Percentiles rank a stretch among this genome's conserved stretches.
phyloP scores from a whole-genome alignment of 2,888 invertebrate genomes.

The Conchocele bisecta region DNA sequence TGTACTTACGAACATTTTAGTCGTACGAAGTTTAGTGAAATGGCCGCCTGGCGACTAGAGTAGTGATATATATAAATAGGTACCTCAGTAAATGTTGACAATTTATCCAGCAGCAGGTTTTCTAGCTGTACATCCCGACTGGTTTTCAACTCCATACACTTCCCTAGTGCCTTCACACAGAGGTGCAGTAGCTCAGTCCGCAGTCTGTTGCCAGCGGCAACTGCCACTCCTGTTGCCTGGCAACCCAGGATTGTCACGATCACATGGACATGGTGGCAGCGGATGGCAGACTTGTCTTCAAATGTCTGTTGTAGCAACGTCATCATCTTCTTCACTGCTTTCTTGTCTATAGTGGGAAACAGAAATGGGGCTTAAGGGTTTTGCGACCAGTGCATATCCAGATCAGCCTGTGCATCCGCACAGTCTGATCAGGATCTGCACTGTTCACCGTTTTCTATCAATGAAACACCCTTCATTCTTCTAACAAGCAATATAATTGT shows the following conservation, averaged over 20 bases:
- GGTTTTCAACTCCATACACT: neutral
- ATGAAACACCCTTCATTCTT: no score
- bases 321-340: no score
- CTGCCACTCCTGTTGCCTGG: neutral
- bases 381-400: no score
- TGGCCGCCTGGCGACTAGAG: no score
- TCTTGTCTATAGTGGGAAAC: no score
- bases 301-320: neutral
- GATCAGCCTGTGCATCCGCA: no score
- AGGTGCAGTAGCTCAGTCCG: neutral
- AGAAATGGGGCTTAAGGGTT: no score
- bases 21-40: no score
- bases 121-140: constrained; percentile 7
- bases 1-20: no score
- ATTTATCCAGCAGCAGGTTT: constrained; percentile 26
- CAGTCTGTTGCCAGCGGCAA: neutral
- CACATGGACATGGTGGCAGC: constrained; percentile 30
- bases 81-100: constrained; percentile 29
- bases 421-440: no score
- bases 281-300: constrained; percentile 1
- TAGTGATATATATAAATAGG: neutral
- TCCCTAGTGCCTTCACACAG: neutral
- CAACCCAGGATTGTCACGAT: constrained; percentile 12
- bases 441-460: no score
- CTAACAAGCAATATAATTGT: no score